phyloP scores from a whole-genome alignment of 2,113 vertebrate species.

The Rhodinocichla rosea region DNA sequence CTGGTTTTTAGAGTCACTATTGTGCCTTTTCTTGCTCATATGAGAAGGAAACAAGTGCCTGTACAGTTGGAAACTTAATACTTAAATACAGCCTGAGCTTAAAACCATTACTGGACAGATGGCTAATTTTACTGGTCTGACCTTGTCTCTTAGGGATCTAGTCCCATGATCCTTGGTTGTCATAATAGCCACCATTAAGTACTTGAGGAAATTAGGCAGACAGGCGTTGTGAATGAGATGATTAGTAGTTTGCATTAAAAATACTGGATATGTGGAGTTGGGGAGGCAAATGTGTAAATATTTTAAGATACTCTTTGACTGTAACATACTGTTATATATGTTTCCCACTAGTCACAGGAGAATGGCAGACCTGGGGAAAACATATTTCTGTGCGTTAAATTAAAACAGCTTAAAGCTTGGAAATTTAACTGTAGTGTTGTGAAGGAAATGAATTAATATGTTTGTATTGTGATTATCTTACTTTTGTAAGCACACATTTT shows the following conservation, averaged over 20 bases:
- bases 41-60: conserved; percentile 1
- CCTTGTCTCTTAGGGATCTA: conserved; percentile 65
- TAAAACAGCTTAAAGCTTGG: neutral
- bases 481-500: neutral
- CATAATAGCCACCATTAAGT: conserved; percentile 47
- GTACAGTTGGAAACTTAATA: conserved; percentile 68
- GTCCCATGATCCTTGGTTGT: conserved; percentile 70
- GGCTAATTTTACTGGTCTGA: conserved; percentile 76
- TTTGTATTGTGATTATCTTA: neutral
- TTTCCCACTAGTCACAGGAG: neutral
- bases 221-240: conserved; percentile 30
- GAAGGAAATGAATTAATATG: neutral
- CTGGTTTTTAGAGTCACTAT: neutral
- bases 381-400: neutral
- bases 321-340: neutral
- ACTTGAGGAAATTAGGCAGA: conserved; percentile 63
- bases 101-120: conserved; percentile 73
- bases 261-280: neutral
- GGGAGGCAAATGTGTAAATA: neutral
- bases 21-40: conserved; percentile 8
- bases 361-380: neutral
- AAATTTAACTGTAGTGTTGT: neutral
- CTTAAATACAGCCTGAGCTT: conserved; percentile 71
- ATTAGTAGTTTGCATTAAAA: neutral
- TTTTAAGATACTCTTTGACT: neutral